Percentiles rank a stretch among this genome's conserved stretches.
phyloP scores from a whole-genome alignment of 2,113 vertebrate genomes.

The Lepus americanus region DNA sequence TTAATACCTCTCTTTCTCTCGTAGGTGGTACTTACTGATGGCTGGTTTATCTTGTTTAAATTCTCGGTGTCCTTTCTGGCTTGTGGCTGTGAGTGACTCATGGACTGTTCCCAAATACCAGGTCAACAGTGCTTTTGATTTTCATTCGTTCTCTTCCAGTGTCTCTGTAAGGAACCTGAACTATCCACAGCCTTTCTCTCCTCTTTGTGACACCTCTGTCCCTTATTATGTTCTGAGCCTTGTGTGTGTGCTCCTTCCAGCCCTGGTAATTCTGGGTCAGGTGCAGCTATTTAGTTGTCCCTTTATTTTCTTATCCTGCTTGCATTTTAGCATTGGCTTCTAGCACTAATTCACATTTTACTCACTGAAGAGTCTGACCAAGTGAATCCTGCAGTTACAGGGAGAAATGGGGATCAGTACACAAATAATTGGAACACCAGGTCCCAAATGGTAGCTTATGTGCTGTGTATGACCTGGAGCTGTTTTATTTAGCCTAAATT shows the following conservation, averaged over 20 bases:
- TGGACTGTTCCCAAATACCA: background rate
- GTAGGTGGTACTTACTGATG: background rate
- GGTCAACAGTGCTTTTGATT: constrained; percentile 13
- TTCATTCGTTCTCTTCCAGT: background rate
- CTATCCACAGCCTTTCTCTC: background rate
- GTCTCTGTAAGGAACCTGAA: background rate
- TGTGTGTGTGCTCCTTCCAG: background rate
- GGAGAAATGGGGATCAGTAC: background rate
- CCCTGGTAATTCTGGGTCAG: constrained; percentile 7
- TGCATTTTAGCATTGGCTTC: background rate
- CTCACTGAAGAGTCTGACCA: constrained; percentile 38
- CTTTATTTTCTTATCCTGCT: constrained; percentile 8
- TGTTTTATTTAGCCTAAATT: background rate
- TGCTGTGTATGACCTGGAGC: background rate
- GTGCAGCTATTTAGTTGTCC: background rate
- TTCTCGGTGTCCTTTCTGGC: constrained; percentile 50
- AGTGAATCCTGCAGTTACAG: background rate
- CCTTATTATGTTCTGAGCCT: background rate
- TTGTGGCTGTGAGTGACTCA: constrained; percentile 44
- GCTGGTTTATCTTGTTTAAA: constrained; percentile 53
- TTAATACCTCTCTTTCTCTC: background rate
- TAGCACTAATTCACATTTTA: background rate
- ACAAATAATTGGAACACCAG: background rate
- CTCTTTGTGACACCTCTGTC: background rate
- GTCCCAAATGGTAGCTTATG: background rate